A percentile compares a stretch with the other conserved stretches of the same genome.
These are phyloP conservation scores for Cyprinodon diabolis DNA, from an alignment of 2,797 vertebrate genomes.

Conservation along the genomic window DNA sequence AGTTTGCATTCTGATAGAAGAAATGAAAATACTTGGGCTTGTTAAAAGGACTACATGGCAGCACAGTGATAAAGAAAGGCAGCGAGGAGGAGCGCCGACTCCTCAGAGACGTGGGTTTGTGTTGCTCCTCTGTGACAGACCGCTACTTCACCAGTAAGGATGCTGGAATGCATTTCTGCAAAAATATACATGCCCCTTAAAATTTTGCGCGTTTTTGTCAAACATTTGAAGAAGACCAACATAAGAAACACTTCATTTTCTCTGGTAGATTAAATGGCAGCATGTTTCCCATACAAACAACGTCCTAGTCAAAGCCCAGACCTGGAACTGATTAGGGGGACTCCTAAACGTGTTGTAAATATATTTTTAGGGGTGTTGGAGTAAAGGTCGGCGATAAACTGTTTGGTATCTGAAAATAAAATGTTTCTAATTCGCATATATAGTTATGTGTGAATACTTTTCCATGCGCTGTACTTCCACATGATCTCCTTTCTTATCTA, in stretches of 20 bases:
- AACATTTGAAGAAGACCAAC: background rate
- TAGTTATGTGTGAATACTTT: background rate
- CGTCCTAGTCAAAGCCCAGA: background rate
- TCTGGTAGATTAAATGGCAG: too few relatives aligned
- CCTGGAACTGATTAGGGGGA: too few relatives aligned
- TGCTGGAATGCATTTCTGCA: slow-evolving; percentile 30
- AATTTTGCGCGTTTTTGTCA: background rate
- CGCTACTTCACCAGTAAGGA: slow-evolving; percentile 24
- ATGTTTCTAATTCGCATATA: too few relatives aligned
- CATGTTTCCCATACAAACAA: background rate
- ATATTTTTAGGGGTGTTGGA: background rate
- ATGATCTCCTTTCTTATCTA: slow-evolving; percentile 31
- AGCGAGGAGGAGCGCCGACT: slow-evolving; percentile 30
- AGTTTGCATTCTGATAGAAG: slow-evolving; percentile 39
- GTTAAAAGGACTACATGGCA: slow-evolving; percentile 68
- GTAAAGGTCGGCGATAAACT: too few relatives aligned
- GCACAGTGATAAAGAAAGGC: slow-evolving; percentile 69
- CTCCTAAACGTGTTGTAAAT: background rate
- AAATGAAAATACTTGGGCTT: slow-evolving; percentile 59
- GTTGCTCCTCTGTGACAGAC: slow-evolving; percentile 37
- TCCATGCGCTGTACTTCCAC: slow-evolving; percentile 17
- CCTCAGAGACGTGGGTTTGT: slow-evolving; percentile 23
- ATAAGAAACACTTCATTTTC: too few relatives aligned
- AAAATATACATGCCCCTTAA: background rate
- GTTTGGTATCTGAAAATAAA: too few relatives aligned